Evolutionary conservation across 2,888 invertebrate genomes (phyloP).

Genomic region (Tipula confusa): DNA sequence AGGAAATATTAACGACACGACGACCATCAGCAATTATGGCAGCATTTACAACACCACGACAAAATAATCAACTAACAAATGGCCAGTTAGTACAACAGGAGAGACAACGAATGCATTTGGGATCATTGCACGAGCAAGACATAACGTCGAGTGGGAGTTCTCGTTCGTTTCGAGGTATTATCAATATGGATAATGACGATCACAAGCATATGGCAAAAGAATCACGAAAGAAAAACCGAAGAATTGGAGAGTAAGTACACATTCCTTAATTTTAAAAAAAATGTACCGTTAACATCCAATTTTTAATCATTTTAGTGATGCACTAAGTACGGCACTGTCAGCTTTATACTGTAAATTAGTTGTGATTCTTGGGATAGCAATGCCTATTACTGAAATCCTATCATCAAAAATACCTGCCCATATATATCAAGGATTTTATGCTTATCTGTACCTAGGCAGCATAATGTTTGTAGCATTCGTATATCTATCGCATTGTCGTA

Average conservation of each 20-base stretch:
- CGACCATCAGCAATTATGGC: slow-evolving; percentile 61
- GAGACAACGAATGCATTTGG: slow-evolving; percentile 9
- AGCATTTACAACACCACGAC: slow-evolving; percentile 59
- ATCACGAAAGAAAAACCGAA: slow-evolving; percentile 47
- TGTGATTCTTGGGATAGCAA: slow-evolving; percentile 76
- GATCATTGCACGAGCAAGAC: slow-evolving; percentile 28
- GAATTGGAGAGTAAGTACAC: slow-evolving; percentile 53
- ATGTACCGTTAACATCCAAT: neutral
- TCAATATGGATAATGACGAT: slow-evolving; percentile 32
- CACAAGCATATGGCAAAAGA: slow-evolving; percentile 39
- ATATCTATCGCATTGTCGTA: slow-evolving; percentile 62
- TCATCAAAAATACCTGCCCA: slow-evolving; percentile 69
- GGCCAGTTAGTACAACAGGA: neutral
- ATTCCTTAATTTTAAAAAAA: neutral
- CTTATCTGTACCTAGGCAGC: slow-evolving; percentile 74
- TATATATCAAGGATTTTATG: slow-evolving; percentile 80
- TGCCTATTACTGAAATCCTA: slow-evolving; percentile 83
- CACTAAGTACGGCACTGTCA: slow-evolving; percentile 67
- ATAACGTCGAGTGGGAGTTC: slow-evolving; percentile 36
- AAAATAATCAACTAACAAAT: slow-evolving; percentile 48
- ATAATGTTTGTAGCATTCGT: slow-evolving; percentile 71
- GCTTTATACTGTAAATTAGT: slow-evolving; percentile 80
- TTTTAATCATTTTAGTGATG: slow-evolving; percentile 53
- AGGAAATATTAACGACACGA: slow-evolving; percentile 49
- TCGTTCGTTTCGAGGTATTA: slow-evolving; percentile 35